phyloP scores from a whole-genome alignment of 2,797 vertebrate genomes.

The Sebastes steindachneri region DNA sequence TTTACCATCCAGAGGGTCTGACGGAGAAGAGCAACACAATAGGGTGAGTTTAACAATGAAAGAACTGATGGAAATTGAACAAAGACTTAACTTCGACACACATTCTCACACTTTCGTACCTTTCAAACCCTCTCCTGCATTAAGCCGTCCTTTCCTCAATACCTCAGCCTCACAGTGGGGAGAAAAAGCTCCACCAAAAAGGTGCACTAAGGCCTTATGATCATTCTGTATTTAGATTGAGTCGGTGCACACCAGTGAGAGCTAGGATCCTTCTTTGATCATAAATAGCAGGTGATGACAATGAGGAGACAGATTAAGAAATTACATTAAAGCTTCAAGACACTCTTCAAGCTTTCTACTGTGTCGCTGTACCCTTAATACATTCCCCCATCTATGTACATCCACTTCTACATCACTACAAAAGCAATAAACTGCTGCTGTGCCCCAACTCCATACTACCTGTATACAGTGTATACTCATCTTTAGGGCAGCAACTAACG shows the following conservation, averaged over 20 bases:
- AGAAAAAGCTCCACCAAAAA: background rate
- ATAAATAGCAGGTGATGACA: background rate
- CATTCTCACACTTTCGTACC: background rate
- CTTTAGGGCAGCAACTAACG: too few species aligned
- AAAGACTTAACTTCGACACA: background rate
- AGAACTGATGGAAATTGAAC: background rate
- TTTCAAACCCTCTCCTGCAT: background rate
- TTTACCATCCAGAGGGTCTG: conserved; percentile 73
- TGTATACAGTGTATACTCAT: background rate
- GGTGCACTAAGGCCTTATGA: background rate
- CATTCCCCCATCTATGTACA: background rate
- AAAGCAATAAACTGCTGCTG: background rate
- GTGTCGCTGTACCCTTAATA: background rate
- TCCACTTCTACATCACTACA: background rate
- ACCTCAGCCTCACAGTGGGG: background rate
- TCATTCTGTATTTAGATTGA: background rate
- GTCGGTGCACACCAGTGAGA: background rate
- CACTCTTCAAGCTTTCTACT: background rate
- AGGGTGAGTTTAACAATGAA: background rate
- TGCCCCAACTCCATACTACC: background rate
- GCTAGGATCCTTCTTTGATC: background rate
- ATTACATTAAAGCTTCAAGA: background rate
- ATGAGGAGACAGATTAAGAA: background rate
- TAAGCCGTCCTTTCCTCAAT: background rate
- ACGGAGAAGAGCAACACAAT: background rate